Percentiles rank a stretch among this genome's conserved stretches.
phyloP scores from a whole-genome alignment of 2,113 vertebrate genomes.

The Lagopus leucura region DNA sequence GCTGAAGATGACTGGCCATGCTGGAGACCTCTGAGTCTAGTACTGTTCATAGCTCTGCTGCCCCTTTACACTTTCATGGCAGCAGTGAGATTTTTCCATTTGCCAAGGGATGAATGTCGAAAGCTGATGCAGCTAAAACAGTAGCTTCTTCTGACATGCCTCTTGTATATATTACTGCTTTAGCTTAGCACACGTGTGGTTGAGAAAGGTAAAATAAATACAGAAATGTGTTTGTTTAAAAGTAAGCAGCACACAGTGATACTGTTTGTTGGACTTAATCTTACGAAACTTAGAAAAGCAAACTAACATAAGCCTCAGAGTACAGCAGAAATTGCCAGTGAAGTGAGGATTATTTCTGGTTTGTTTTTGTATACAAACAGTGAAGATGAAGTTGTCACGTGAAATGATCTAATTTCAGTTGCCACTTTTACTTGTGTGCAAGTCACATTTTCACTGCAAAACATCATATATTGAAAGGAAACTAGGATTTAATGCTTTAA shows the following conservation, averaged over 20 bases:
- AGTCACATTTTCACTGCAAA: not conserved
- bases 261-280: not conserved
- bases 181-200: not conserved
- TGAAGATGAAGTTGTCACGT: not conserved
- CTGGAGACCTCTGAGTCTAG: not conserved
- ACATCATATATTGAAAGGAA: not conserved
- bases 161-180: not conserved
- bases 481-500: slow-evolving; percentile 22
- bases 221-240: not conserved
- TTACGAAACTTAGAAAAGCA: not conserved
- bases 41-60: not conserved
- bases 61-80: not conserved
- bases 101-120: not conserved
- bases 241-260: not conserved
- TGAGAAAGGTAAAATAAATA: not conserved
- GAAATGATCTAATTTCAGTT: slow-evolving; percentile 29
- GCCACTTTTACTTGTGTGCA: not conserved
- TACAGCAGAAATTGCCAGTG: not conserved
- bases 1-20: not conserved
- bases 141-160: not conserved
- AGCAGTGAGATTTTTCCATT: slow-evolving; percentile 1
- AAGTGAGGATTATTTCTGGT: slow-evolving; percentile 1
- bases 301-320: not conserved
- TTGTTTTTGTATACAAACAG: not conserved
- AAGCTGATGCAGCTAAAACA: not conserved